Base-by-base conservation (phyloP, 2,113 vertebrate species). In the Esox niger region DNA sequence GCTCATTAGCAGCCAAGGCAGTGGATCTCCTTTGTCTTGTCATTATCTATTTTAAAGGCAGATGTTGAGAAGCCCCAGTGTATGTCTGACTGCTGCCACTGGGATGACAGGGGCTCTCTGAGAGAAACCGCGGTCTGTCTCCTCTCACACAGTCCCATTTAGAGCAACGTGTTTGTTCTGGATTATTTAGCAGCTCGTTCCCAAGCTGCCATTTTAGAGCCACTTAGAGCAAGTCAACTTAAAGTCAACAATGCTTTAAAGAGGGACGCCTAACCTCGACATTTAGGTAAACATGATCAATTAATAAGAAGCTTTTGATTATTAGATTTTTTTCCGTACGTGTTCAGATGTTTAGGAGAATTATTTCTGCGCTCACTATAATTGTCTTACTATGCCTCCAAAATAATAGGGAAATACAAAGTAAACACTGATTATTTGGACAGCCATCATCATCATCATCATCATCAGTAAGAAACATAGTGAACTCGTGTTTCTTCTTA, bases 21-120 rank as follows among this genome's bases (percentile, higher is more conserved):
- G 78, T 77, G 78, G 56, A 78, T 88, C 87, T 88, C 82, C 76
- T 79, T 82, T 84, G 79, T 88, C 85, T 88, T 86, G 86, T 88
- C 86, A 87, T 91, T 89, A 90, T 84, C 85, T 90, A 83, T 85
- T 90, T 90, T 88, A 78, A 87, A 88, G 88, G 88, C 87, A 89
- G 87, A 90, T 89, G 88, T 87, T 89, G 74, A 78, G 76, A 73
- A 87, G 83, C 84, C 83, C 87, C 74, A 79, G 74, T 86, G 87
- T 84, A 79, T 86, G 87, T 89, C 77, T 64, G 78, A 77, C 75
- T 79, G 79, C 79, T 88, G 86, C 85, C 82, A 86, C 78, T 77
- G 81, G 76, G 83, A 82, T 77, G 66, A 76, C 71, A 78, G 75
- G 68, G 76, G 66, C 70, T 55, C 75, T 78, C 77, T 47, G 71